Evolutionary conservation across 1,140 invertebrate species (phyloP), one percentile per base, ranked within the genome.

Genomic region (Aphelinus certus): DNA sequence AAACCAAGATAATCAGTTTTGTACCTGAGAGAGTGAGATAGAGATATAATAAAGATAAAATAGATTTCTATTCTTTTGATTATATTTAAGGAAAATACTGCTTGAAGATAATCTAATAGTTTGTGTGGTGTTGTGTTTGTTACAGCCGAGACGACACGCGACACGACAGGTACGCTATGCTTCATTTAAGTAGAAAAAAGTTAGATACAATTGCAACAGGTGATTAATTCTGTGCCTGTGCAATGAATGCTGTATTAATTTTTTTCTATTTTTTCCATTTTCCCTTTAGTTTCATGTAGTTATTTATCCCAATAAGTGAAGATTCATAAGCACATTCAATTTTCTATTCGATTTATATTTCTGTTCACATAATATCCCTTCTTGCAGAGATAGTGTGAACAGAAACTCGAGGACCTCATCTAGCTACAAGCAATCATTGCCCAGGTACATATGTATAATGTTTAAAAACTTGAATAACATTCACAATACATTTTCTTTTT

Each of bases 321-420:
- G 49, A 3, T 67, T 73, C 55, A 73, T 49, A 53, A 60, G 6
- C 49, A 46, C 10, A 45, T 63, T 63, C 6, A 63, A 6, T 49
- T 82, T 78, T 79, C 53, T 77, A 81, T 82, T 83, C 77, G 80
- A 86, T 81, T 82, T 82, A 84, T 86, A 88, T 86, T 88, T 88
- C 85, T 88, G 86, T 88, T 88, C 84, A 88, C 86, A 88, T 88
- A 77, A 86, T 70, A 88, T 87, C 84, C 82, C 82, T 88, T 88
- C 87, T 88, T 88, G 83, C 87, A 88, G 87, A 88, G 87, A 88
- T 87, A 88, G 85, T 88, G 86, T 88, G 85, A 88, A 88, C 86
- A 88, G 87, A 88, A 88, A 88, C 86, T 84, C 85, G 80, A 87
- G 86, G 85, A 87, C 85, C 82, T 83, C 86, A 87, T 88, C 87